Conservation (phyloP, 2,113 vertebrate species). For the Oncorhynchus tshawytscha region DNA sequence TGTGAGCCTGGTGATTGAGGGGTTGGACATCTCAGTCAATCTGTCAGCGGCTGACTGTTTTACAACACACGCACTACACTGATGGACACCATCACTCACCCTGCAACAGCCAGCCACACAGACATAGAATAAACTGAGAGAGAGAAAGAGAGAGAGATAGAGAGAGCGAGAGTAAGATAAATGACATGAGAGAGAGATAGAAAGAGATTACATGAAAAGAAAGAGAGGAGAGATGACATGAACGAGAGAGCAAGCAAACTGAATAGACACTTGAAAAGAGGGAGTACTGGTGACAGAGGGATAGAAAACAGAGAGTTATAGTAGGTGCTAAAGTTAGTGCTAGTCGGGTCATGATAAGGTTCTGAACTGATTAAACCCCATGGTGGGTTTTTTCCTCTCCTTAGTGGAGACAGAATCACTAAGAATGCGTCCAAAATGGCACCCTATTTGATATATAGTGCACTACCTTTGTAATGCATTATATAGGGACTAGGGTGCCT, state of each 20-base stretch:
- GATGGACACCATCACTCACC: conserved; percentile 77
- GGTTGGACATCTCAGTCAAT: conserved; percentile 73
- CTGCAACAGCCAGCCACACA: conserved; percentile 72
- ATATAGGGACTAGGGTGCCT: neutral
- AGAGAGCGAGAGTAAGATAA: conserved; percentile 5
- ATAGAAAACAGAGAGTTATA: conserved; percentile 27
- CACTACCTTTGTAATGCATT: conserved; percentile 18
- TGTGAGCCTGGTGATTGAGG: conserved; percentile 64
- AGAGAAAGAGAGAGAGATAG: conserved; percentile 30
- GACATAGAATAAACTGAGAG: neutral
- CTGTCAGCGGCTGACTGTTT: conserved; percentile 78
- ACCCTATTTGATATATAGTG: too few relatives aligned
- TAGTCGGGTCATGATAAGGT: conserved; percentile 21
- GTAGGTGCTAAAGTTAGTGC: conserved; percentile 12
- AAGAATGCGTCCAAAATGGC: too few relatives aligned
- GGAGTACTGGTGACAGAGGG: neutral
- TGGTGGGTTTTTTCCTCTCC: conserved; percentile 30
- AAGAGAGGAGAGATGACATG: neutral
- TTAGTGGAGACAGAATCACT: conserved; percentile 35
- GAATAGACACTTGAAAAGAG: neutral
- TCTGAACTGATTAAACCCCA: conserved; percentile 28
- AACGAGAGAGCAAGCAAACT: neutral
- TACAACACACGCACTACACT: conserved; percentile 81
- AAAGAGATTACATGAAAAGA: conserved; percentile 5
- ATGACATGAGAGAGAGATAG: conserved; percentile 31